Conservation (phyloP, 2,888 invertebrate genomes). For the Eupithecia dodoneata region DNA sequence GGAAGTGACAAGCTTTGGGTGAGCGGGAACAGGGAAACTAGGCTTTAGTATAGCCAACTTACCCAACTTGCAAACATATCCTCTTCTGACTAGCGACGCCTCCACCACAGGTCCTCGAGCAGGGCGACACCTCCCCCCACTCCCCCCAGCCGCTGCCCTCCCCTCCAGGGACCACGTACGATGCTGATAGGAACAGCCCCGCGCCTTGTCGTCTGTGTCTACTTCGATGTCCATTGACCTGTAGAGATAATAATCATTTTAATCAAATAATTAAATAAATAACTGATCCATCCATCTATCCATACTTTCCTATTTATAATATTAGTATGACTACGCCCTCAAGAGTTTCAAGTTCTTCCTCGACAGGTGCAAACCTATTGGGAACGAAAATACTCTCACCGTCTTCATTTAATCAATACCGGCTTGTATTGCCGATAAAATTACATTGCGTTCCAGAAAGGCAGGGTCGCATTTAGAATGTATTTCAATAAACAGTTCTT, state of each 20-base stretch:
- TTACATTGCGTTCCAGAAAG: slow-evolving; percentile 30
- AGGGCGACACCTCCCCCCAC: slow-evolving; percentile 93
- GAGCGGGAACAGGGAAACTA: background rate
- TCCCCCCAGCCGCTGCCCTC: slow-evolving; percentile 90
- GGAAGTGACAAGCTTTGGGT: too few relatives aligned
- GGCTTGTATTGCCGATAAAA: slow-evolving; percentile 43
- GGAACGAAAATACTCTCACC: slow-evolving; percentile 54
- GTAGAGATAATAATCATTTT: slow-evolving; percentile 7
- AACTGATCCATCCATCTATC: too few relatives aligned
- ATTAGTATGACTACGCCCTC: too few relatives aligned
- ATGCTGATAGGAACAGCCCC: slow-evolving; percentile 88
- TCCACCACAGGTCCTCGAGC: slow-evolving; percentile 96
- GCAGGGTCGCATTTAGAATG: slow-evolving; percentile 43
- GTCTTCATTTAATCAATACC: slow-evolving; percentile 56
- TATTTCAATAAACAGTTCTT: too few relatives aligned
- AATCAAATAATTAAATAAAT: too few relatives aligned
- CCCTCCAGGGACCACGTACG: slow-evolving; percentile 88
- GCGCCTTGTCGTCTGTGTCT: slow-evolving; percentile 92
- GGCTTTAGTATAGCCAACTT: slow-evolving; percentile 24
- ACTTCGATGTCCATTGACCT: slow-evolving; percentile 85
- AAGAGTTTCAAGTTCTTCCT: slow-evolving; percentile 32
- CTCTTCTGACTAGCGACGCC: slow-evolving; percentile 95
- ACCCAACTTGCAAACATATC: slow-evolving; percentile 88
- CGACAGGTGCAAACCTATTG: slow-evolving; percentile 46
- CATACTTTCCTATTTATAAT: too few relatives aligned